Base-by-base conservation (phyloP, 2,888 invertebrate genomes). In the Physocephala rufipes region DNA sequence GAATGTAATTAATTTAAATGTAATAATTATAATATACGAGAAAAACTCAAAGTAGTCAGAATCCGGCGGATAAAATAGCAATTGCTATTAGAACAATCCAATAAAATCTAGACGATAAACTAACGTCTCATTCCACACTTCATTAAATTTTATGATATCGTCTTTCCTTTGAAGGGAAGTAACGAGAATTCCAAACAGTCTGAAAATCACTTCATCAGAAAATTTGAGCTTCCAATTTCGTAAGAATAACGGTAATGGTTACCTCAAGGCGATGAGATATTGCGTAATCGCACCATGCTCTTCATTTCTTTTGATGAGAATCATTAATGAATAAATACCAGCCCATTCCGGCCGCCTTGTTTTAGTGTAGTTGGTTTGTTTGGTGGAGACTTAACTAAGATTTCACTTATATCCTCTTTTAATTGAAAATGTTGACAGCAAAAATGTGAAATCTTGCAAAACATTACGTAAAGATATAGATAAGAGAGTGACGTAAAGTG, bases 371-470 rank as follows among this genome's bases (percentile, higher is more conserved):
- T 13, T 21, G 61, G 15, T 24, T 45, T 36, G 24, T 47, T 68
- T 24, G 28, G 16, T 26, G 24, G 67, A 49, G 62, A 15, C 51
- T 30, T 61, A 58, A 58, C 61, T 62, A 68, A 68, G 61, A 61
- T 51, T 49, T 24, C 19, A 21, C 30, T 68, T 62, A n/a, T n/a
- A 68, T 68, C 68, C 68, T 30, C 51, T 68, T 68, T 68, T 68
- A 68, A 68, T 68, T 68, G 68, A 24, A 68, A 68, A 68, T 51
- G 68, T 68, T 62, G 68, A 68, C 68, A 62, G 62, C 36, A 49
- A 43, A 49, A 68, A 30, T 49, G 67, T n/a, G 26, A 9, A 36
- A 36, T 36, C 5, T 36, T 36, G 9, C 36, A n/a, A 12, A 49
- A 49, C 3, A 19, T 5, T 15, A 2, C 7, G 49, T n/a, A n/a